Conservation (phyloP, 2,113 vertebrate species). For the Pseudonaja textilis region DNA sequence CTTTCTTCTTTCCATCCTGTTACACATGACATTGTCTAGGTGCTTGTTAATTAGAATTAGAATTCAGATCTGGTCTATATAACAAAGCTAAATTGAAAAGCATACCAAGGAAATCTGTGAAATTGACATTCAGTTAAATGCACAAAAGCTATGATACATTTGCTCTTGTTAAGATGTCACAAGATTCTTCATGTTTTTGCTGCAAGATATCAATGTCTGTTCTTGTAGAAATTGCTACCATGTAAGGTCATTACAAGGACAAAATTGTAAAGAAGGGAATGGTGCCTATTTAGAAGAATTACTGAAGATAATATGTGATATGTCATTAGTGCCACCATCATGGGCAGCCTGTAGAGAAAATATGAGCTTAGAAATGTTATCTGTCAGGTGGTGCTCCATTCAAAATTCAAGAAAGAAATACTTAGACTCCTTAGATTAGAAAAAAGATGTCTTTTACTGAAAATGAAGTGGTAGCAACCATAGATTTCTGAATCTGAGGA, state of each 20-base stretch:
- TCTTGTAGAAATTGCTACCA: not conserved
- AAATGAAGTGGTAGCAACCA: no score
- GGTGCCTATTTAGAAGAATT: not conserved
- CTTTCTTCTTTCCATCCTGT: not conserved
- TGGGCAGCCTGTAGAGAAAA: not conserved
- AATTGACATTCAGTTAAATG: slow-evolving; percentile 13
- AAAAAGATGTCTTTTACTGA: no score
- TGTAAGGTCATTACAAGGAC: not conserved
- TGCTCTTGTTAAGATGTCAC: not conserved
- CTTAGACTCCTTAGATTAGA: no score
- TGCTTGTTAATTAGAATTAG: not conserved
- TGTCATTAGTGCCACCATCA: not conserved
- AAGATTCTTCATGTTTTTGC: not conserved
- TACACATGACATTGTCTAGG: not conserved
- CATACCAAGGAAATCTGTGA: slow-evolving; percentile 28
- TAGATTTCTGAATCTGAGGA: no score
- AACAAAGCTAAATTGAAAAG: not conserved
- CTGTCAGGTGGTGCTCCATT: no score
- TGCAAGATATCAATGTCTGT: not conserved
- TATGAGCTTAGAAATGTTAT: not conserved
- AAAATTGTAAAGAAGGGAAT: not conserved
- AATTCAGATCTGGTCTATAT: not conserved
- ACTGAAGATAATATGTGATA: not conserved
- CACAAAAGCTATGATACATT: not conserved
- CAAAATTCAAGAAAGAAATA: no score